Conservation (phyloP, 2,888 invertebrate genomes). For the Nomada flava region DNA sequence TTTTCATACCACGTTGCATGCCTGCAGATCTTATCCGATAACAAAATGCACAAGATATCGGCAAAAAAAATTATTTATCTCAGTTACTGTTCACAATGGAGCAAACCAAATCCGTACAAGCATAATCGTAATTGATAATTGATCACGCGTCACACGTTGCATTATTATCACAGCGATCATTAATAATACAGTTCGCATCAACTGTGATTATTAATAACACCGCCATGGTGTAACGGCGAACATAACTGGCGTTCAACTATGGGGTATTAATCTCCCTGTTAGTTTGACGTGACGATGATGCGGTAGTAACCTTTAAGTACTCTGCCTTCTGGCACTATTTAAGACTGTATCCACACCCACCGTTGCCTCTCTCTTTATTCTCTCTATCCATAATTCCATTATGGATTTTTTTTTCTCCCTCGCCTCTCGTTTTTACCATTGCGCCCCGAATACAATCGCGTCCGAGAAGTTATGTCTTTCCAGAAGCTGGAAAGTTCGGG, state of each 20-base stretch:
- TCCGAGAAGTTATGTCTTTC: slow-evolving; percentile 38
- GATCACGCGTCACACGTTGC: slow-evolving; percentile 20
- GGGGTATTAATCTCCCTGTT: slow-evolving; percentile 75
- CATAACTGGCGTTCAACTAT: slow-evolving; percentile 75
- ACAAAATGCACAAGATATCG: no score
- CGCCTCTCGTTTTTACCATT: not conserved
- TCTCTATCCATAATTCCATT: slow-evolving; percentile 43
- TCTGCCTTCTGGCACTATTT: slow-evolving; percentile 59
- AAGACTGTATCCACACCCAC: slow-evolving; percentile 65
- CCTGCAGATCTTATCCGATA: no score
- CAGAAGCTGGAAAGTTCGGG: slow-evolving; percentile 22
- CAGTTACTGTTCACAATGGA: not conserved
- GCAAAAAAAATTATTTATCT: no score
- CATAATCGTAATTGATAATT: slow-evolving; percentile 50
- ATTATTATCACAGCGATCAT: slow-evolving; percentile 35
- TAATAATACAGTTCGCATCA: slow-evolving; percentile 46
- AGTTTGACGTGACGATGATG: slow-evolving; percentile 74
- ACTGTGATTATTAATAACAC: slow-evolving; percentile 48
- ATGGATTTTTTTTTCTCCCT: slow-evolving; percentile 17
- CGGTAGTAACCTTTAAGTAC: slow-evolving; percentile 77
- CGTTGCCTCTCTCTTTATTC: slow-evolving; percentile 40
- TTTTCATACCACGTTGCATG: not conserved
- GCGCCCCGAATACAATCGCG: slow-evolving; percentile 20
- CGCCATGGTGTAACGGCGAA: slow-evolving; percentile 43
- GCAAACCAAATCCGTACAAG: not conserved